Conservation (phyloP, 2,113 vertebrate species). For the Aspiorhynchus laticeps region DNA sequence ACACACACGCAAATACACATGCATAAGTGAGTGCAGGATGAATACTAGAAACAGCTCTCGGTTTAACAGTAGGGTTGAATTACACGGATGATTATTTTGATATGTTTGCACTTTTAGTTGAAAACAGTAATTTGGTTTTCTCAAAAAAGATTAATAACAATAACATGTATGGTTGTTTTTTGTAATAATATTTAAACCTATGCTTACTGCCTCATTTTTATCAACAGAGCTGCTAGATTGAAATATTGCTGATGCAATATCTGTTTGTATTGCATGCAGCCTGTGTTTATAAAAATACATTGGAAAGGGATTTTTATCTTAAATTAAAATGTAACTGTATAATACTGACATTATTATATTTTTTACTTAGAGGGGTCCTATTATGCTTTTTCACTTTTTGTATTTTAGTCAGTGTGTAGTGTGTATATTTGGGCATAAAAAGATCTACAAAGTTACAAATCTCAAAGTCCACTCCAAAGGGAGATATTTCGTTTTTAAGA, state of each 20-base stretch:
- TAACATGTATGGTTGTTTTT: background rate
- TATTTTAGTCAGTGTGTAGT: too few species aligned
- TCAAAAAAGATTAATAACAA: background rate
- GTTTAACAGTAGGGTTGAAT: background rate
- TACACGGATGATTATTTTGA: background rate
- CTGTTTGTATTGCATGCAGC: background rate
- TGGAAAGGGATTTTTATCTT: background rate
- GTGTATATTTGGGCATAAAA: too few species aligned
- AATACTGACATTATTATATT: background rate
- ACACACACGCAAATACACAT: constrained; percentile 40
- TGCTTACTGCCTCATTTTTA: background rate
- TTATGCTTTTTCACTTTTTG: too few species aligned
- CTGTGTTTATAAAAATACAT: background rate
- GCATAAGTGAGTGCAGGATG: background rate
- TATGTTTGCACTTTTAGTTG: background rate
- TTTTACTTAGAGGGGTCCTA: background rate
- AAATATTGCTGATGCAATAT: constrained; percentile 14
- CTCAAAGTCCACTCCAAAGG: too few species aligned
- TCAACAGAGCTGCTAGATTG: background rate
- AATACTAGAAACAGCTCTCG: background rate
- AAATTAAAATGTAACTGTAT: background rate
- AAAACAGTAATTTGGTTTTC: background rate
- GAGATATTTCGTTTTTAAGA: too few species aligned
- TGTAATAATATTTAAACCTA: background rate
- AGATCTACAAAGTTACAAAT: too few species aligned